These are phyloP conservation scores for Habrosyne pyritoides DNA, from an alignment of 2,888 invertebrate genomes.

Conservation along the genomic window DNA sequence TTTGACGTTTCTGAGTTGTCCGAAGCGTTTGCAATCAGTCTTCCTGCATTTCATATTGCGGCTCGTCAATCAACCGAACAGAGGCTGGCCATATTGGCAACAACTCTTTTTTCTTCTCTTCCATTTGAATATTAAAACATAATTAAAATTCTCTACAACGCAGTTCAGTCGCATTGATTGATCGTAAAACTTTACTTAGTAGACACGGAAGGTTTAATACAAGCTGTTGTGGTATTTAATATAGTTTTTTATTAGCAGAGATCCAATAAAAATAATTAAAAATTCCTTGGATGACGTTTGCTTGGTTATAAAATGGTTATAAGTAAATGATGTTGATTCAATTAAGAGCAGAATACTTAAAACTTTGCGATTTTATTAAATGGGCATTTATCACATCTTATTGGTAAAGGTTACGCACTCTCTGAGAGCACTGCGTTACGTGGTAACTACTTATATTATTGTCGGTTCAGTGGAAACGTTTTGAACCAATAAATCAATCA, in stretches of 20 bases:
- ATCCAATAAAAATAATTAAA: constrained; percentile 11
- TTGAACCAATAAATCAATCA: too few relatives aligned
- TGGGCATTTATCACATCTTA: too few relatives aligned
- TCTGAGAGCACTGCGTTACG: too few relatives aligned
- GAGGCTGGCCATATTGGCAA: constrained; percentile 47
- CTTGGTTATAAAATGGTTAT: not conserved
- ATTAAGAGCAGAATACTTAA: not conserved
- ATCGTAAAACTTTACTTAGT: constrained; percentile 21
- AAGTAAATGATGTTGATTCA: not conserved
- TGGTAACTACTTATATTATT: too few relatives aligned
- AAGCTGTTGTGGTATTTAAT: not conserved
- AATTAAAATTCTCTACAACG: constrained; percentile 61
- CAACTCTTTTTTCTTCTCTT: constrained; percentile 54
- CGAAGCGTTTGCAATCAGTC: constrained; percentile 67
- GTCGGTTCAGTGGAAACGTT: too few relatives aligned
- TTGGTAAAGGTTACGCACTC: too few relatives aligned
- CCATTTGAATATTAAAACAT: constrained; percentile 62
- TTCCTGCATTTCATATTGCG: constrained; percentile 55
- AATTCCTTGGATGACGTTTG: constrained; percentile 2
- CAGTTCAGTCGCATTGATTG: constrained; percentile 20
- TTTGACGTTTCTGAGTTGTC: constrained; percentile 74
- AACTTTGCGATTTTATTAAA: too few relatives aligned
- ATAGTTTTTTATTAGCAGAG: not conserved
- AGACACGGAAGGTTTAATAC: constrained; percentile 2
- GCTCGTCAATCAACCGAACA: constrained; percentile 70